These are phyloP conservation scores for Megalurothrips usitatus DNA, from an alignment of 2,888 invertebrate genomes.

Conservation along the genomic window DNA sequence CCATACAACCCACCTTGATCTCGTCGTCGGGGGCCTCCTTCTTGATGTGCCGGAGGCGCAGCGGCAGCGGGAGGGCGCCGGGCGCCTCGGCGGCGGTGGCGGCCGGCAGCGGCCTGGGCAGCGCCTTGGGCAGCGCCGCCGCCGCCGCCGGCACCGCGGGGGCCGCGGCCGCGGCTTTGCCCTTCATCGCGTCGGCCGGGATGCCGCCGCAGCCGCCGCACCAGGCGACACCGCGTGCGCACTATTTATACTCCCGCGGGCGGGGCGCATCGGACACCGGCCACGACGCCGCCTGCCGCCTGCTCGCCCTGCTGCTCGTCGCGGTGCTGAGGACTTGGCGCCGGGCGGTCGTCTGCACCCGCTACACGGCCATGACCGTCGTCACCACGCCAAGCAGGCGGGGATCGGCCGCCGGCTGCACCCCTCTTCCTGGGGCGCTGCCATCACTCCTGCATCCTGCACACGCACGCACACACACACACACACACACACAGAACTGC, in stretches of 20 bases:
- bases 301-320: too few species aligned
- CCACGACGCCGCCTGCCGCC: not conserved
- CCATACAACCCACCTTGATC: not conserved
- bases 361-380: too few species aligned
- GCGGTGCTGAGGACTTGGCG: not conserved
- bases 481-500: too few species aligned
- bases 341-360: not conserved
- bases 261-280: not conserved
- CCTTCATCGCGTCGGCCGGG: not conserved
- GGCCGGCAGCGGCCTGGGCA: not conserved
- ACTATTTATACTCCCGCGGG: not conserved
- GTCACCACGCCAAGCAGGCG: too few species aligned
- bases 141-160: not conserved
- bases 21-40: conserved; percentile 13
- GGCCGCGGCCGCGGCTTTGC: not conserved
- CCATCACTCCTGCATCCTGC: not conserved
- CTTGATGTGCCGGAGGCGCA: conserved; percentile 7
- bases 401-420: too few species aligned
- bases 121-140: too few species aligned
- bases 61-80: not conserved
- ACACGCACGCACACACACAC: not conserved
- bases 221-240: not conserved
- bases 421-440: not conserved
- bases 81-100: not conserved
- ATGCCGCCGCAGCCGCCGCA: not conserved